Evolutionary conservation across 1,140 invertebrate species (phyloP), one percentile per base, ranked within the genome.

Genomic region (Papilio xuthus): DNA sequence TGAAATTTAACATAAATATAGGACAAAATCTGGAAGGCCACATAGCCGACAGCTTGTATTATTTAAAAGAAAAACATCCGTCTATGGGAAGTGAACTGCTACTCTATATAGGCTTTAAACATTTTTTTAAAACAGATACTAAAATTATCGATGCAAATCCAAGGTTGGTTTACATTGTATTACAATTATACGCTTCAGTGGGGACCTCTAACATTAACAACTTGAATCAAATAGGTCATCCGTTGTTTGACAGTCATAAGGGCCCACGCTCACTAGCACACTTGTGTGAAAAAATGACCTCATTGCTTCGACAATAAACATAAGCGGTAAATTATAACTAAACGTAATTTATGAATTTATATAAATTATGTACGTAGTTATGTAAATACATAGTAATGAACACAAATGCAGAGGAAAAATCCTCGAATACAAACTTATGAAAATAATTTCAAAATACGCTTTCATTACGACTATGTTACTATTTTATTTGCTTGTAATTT

Each of bases 261-360:
- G 53, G 74, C 50, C 74, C 74, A 60, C 74, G 74, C 74, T n/a
- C 53, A 76, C 53, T 41, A 32, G 37, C 42, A 63, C 74, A 28
- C 9, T 56, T 75, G 72, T 60, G n/a, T 60, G 74, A 76, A 76
- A 76, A 76, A 76, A 76, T 76, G 53, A 76, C 53, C 74, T 76
- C 74, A 76, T 60, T 76, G 23, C 32, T 18, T 47, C 44, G 71
- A 72, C 44, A 47, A 72, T 72, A 72, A 72, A 47, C 71, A 42
- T 4, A 42, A 13, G 44, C 71, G 20, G 42, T 44, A 73, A 47
- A 73, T 73, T 73, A 47, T 9, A 73, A 73, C 26, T 67, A 67
- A 67, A 67, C 32, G 44, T 73, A 18, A 72, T 73, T 50, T 44
- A 50, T 73, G 42, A 42, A 12, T 20, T 73, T 50, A 18, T 23